A percentile compares a stretch with the other conserved stretches of the same genome.
Evolutionary conservation across 2,888 invertebrate species (phyloP).

Genomic region (Camptogramma bilineatum): DNA sequence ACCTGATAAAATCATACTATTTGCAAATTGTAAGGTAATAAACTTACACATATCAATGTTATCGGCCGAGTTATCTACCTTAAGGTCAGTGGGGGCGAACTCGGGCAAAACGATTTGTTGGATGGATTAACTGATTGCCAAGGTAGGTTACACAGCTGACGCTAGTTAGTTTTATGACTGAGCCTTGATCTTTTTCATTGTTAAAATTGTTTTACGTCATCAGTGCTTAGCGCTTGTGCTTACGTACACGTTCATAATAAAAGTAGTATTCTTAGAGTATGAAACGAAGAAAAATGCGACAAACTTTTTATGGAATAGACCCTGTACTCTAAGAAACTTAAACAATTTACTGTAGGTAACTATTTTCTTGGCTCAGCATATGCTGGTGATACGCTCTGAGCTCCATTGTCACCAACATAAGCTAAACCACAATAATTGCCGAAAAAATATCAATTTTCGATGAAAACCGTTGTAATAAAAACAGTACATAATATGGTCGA

Average conservation of each 20-base stretch:
- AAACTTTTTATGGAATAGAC: too few species aligned
- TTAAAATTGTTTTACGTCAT: slow-evolving; percentile 1
- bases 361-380: too few species aligned
- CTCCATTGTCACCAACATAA: too few species aligned
- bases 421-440: too few species aligned
- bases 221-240: background rate
- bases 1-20: slow-evolving; percentile 11
- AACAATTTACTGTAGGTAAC: too few species aligned
- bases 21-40: slow-evolving; percentile 10
- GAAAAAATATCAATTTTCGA: too few species aligned
- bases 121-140: slow-evolving; percentile 20
- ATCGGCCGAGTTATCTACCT: slow-evolving; percentile 24
- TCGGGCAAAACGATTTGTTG: slow-evolving; percentile 20
- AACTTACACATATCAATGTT: slow-evolving; percentile 21
- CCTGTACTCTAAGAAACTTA: too few species aligned
- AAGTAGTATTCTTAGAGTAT: background rate
- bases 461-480: too few species aligned
- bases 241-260: background rate
- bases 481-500: too few species aligned
- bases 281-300: too few species aligned
- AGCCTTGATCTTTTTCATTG: slow-evolving; percentile 6
- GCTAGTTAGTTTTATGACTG: background rate
- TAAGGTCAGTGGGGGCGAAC: slow-evolving; percentile 24
- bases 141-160: background rate
- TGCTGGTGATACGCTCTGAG: too few species aligned